Conservation (phyloP, 2,888 invertebrate species). For the Prosopocoilus inquinatus region DNA sequence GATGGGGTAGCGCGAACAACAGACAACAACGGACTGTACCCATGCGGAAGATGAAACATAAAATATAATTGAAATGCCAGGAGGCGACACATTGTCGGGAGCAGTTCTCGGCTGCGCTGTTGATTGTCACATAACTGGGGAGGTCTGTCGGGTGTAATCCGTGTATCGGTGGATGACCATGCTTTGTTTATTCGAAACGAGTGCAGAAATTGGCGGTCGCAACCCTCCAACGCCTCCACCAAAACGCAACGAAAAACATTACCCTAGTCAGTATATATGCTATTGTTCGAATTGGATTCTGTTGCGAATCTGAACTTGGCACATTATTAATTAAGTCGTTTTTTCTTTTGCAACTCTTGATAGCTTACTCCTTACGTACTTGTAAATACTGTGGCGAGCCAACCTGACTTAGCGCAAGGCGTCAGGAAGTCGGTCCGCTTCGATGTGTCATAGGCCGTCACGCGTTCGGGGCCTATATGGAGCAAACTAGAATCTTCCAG, state of each 20-base stretch:
- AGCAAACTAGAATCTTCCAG: no score
- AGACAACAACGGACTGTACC: conserved; percentile 35
- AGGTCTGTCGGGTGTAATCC: conserved; percentile 1
- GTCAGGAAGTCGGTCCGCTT: no score
- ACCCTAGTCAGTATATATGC: neutral
- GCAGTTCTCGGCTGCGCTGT: conserved; percentile 18
- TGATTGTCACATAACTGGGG: conserved; percentile 19
- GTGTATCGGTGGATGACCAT: neutral
- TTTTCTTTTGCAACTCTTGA: neutral
- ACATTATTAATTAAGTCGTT: conserved; percentile 1
- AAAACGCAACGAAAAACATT: no score
- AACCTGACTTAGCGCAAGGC: no score
- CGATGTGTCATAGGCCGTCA: no score
- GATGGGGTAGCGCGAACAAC: conserved; percentile 39
- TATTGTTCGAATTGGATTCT: conserved; percentile 1
- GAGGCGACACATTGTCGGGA: conserved; percentile 36
- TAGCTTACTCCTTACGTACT: no score
- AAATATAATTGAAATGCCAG: conserved; percentile 46
- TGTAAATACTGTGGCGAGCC: no score
- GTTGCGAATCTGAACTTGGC: conserved; percentile 1
- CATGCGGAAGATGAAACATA: conserved; percentile 46
- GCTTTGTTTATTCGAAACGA: conserved; percentile 2
- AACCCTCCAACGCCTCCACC: no score
- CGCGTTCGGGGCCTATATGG: no score
- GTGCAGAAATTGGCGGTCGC: neutral